Percentiles rank a stretch among this genome's conserved stretches.
These are phyloP conservation scores for Sinocyclocheilus anshuiensis DNA, from an alignment of 2,113 vertebrate species.

Conservation along the genomic window DNA sequence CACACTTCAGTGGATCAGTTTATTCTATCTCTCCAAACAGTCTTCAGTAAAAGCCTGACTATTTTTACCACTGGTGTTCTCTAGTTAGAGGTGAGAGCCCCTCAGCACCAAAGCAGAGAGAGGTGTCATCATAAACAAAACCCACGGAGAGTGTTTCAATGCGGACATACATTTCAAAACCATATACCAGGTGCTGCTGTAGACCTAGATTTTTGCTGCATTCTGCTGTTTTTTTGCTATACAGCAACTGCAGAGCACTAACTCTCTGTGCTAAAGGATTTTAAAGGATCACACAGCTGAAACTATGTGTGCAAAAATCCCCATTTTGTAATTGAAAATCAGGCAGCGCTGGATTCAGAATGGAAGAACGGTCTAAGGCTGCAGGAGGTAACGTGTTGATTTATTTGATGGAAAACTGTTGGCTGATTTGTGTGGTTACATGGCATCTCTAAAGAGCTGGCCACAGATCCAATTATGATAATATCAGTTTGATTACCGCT, in stretches of 20 bases:
- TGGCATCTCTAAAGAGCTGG: slow-evolving; percentile 55
- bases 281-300: not conserved
- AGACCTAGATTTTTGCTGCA: slow-evolving; percentile 17
- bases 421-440: slow-evolving; percentile 67
- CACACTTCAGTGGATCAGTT: slow-evolving; percentile 26
- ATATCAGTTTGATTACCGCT: slow-evolving; percentile 72
- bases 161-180: not conserved
- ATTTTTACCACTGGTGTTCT: slow-evolving; percentile 11
- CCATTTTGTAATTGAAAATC: not conserved
- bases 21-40: slow-evolving; percentile 27
- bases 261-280: not conserved
- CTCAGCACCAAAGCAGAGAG: not conserved
- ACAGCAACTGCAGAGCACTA: slow-evolving; percentile 11
- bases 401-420: slow-evolving; percentile 66
- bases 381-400: slow-evolving; percentile 63
- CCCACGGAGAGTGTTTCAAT: not conserved
- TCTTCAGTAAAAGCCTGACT: slow-evolving; percentile 26
- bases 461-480: slow-evolving; percentile 77
- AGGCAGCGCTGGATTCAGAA: slow-evolving; percentile 17
- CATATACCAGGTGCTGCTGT: not conserved
- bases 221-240: not conserved
- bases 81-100: not conserved
- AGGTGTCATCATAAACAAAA: slow-evolving; percentile 16
- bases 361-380: slow-evolving; percentile 37
- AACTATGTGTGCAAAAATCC: not conserved